Percentiles rank a stretch among this genome's conserved stretches.
phyloP scores from a whole-genome alignment of 2,797 vertebrate species.

The Notolepis coatsorum region DNA sequence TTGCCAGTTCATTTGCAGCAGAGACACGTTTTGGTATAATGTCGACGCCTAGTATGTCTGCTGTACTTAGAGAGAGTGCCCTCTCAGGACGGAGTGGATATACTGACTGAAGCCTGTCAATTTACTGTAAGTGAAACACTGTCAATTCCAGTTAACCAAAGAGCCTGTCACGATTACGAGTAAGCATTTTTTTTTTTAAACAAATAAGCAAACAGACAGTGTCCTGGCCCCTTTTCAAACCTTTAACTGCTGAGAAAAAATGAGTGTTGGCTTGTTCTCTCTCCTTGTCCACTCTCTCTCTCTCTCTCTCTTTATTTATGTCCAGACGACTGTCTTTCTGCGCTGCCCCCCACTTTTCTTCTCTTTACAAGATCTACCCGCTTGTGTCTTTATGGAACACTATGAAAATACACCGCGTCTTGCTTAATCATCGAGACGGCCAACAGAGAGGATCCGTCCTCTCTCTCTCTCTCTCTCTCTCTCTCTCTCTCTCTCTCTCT shows the following conservation, averaged over 20 bases:
- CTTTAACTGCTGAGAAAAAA: slow-evolving; percentile 48
- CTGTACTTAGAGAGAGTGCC: too few relatives aligned
- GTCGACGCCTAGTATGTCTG: too few relatives aligned
- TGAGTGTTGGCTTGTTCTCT: slow-evolving; percentile 38
- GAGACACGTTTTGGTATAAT: too few relatives aligned
- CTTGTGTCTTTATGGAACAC: slow-evolving; percentile 72
- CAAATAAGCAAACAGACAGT: slow-evolving; percentile 50
- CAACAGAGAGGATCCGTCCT: slow-evolving; percentile 66
- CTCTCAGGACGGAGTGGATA: neutral
- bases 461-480: too few relatives aligned
- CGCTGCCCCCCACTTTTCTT: too few relatives aligned
- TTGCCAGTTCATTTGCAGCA: neutral
- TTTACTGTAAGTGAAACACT: too few relatives aligned
- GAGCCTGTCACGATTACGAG: slow-evolving; percentile 25
- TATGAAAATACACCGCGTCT: slow-evolving; percentile 78
- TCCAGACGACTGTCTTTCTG: slow-evolving; percentile 71
- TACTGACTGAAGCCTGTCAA: neutral
- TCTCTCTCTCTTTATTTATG: slow-evolving; percentile 70
- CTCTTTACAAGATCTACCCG: slow-evolving; percentile 71
- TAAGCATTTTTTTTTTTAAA: slow-evolving; percentile 37
- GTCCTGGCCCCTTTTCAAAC: slow-evolving; percentile 29
- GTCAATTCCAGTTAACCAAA: slow-evolving; percentile 30
- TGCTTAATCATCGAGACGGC: slow-evolving; percentile 74
- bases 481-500: too few relatives aligned
- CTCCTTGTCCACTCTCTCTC: slow-evolving; percentile 42